Evolutionary conservation across 2,113 vertebrate genomes (phyloP).

Genomic region (Thinocorus orbignyianus): DNA sequence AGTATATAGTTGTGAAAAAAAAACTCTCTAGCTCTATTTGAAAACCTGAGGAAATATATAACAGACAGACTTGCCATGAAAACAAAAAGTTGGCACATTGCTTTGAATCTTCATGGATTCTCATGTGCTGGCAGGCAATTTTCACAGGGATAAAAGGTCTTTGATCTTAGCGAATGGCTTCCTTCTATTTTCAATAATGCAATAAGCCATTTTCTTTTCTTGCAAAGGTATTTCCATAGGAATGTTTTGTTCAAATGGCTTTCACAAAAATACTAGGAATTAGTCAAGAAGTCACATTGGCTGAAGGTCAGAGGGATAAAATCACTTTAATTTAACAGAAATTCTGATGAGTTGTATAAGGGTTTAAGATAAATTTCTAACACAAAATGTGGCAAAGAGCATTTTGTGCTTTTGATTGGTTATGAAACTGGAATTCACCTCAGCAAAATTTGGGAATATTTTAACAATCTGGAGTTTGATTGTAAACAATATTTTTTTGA

Average conservation of each 20-base stretch:
- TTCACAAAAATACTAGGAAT: background rate
- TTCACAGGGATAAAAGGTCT: constrained; percentile 24
- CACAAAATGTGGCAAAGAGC: background rate
- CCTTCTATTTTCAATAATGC: constrained; percentile 17
- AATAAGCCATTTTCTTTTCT: constrained; percentile 6
- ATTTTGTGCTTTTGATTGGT: background rate
- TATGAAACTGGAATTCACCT: background rate
- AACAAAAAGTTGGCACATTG: background rate
- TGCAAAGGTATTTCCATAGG: background rate
- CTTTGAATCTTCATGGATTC: constrained; percentile 12
- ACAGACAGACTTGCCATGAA: background rate
- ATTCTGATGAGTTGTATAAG: background rate
- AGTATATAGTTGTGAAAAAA: background rate
- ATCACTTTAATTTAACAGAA: background rate
- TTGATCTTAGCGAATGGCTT: constrained; percentile 17
- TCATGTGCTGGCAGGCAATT: background rate
- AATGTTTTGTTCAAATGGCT: background rate
- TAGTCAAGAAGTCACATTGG: background rate
- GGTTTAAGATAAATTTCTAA: background rate
- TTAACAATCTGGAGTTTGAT: background rate
- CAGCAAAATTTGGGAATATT: background rate
- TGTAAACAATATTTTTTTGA: background rate
- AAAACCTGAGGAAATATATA: background rate
- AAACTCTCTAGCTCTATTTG: background rate
- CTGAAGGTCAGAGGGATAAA: background rate